Evolutionary conservation across 2,797 vertebrate genomes (phyloP).

Genomic region (Schizopygopsis pylzovi): DNA sequence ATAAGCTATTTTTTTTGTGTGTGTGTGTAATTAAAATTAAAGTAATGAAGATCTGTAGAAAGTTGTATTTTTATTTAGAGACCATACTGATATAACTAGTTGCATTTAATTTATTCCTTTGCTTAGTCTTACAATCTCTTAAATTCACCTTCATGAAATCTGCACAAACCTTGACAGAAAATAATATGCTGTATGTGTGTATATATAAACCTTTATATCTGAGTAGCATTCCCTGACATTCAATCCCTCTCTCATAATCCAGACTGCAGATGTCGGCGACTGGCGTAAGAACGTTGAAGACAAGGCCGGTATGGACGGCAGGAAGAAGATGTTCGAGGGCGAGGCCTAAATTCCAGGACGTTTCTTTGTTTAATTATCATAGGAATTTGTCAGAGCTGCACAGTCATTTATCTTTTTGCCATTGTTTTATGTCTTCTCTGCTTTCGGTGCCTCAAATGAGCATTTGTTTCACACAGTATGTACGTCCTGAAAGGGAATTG

Average conservation of each 20-base stretch:
- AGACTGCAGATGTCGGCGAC: conserved; percentile 77
- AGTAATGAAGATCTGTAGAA: too few species aligned
- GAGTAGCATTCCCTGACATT: neutral
- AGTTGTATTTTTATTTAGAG: too few species aligned
- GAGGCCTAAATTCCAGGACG: conserved; percentile 55
- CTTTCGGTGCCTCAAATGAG: conserved; percentile 13
- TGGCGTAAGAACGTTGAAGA: conserved; percentile 94
- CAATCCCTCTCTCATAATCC: neutral
- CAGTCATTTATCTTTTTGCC: conserved; percentile 36
- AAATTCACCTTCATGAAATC: too few species aligned
- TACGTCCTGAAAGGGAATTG: conserved; percentile 37
- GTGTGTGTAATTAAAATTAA: too few species aligned
- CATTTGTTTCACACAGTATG: conserved; percentile 40
- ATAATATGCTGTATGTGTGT: too few species aligned
- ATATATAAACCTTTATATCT: neutral
- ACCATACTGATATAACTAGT: too few species aligned
- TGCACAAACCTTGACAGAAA: too few species aligned
- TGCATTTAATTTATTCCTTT: too few species aligned
- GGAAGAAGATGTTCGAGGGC: conserved; percentile 90
- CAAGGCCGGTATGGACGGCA: conserved; percentile 89
- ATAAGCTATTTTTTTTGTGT: too few species aligned
- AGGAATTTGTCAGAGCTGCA: neutral
- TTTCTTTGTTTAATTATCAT: conserved; percentile 41
- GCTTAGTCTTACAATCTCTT: too few species aligned
- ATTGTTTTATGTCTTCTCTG: conserved; percentile 35